Evolutionary conservation across 2,797 vertebrate species (phyloP).

Genomic region (Clangula hyemalis): DNA sequence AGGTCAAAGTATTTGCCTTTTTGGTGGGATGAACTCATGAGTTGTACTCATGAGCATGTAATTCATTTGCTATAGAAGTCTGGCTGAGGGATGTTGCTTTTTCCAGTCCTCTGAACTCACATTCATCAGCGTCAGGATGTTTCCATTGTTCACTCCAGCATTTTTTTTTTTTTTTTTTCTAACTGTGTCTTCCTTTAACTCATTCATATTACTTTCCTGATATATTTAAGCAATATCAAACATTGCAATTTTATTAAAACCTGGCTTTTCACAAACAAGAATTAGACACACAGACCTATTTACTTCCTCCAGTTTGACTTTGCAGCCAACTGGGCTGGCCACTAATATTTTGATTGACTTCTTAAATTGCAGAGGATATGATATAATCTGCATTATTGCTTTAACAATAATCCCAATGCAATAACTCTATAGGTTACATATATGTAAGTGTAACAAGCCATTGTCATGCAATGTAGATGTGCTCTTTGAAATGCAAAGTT

Average conservation of each 20-base stretch:
- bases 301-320: neutral
- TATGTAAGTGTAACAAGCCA: neutral
- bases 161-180: neutral
- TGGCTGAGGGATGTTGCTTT: neutral
- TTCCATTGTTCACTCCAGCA: neutral
- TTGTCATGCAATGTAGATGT: neutral
- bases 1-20: neutral
- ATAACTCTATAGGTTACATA: neutral
- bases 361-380: neutral
- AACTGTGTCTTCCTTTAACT: neutral
- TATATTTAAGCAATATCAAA: neutral
- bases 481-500: neutral
- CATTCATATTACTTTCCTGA: neutral
- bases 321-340: neutral
- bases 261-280: neutral
- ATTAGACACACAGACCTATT: neutral
- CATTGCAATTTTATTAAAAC: neutral
- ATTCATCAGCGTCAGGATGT: neutral
- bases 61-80: neutral
- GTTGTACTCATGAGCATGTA: neutral
- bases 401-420: neutral
- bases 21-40: neutral
- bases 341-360: neutral
- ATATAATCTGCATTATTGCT: neutral
- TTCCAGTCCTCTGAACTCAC: neutral